Conservation (phyloP, 2,888 invertebrate genomes). For the Heliconius hortense region DNA sequence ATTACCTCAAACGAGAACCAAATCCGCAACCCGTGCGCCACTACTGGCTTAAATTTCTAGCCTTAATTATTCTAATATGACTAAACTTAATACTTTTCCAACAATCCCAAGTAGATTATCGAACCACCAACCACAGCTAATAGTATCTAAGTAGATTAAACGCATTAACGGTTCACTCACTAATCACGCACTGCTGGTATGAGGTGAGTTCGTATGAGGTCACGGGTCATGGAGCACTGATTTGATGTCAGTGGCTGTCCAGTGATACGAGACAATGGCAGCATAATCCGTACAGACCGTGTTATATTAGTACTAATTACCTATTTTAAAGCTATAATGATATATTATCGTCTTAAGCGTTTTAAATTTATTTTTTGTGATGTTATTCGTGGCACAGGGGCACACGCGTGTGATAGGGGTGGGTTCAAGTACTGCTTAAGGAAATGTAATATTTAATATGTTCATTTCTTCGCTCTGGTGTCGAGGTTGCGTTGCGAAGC, state of each 20-base stretch:
- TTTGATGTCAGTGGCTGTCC: constrained; percentile 47
- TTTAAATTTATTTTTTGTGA: neutral
- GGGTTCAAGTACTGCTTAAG: too few relatives aligned
- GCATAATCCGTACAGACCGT: constrained; percentile 33
- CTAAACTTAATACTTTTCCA: neutral
- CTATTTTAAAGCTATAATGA: neutral
- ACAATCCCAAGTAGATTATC: constrained; percentile 23
- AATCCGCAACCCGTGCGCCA: too few relatives aligned
- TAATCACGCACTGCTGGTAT: constrained; percentile 46
- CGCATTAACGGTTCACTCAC: constrained; percentile 33
- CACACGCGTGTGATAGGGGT: too few relatives aligned
- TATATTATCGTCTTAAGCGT: neutral
- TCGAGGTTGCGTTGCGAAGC: too few relatives aligned
- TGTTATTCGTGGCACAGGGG: too few relatives aligned
- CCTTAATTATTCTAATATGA: neutral
- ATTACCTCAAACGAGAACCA: too few relatives aligned
- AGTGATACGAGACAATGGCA: constrained; percentile 42
- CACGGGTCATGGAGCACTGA: constrained; percentile 52
- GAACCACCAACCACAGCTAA: constrained; percentile 22
- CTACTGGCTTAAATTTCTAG: too few relatives aligned
- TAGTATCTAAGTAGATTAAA: constrained; percentile 30
- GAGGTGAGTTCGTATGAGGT: constrained; percentile 46
- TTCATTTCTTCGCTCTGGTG: too few relatives aligned
- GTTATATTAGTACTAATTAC: constrained; percentile 14
- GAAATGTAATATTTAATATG: too few relatives aligned